phyloP scores from a whole-genome alignment of 2,888 invertebrate species.

The Agonopterix arenella region DNA sequence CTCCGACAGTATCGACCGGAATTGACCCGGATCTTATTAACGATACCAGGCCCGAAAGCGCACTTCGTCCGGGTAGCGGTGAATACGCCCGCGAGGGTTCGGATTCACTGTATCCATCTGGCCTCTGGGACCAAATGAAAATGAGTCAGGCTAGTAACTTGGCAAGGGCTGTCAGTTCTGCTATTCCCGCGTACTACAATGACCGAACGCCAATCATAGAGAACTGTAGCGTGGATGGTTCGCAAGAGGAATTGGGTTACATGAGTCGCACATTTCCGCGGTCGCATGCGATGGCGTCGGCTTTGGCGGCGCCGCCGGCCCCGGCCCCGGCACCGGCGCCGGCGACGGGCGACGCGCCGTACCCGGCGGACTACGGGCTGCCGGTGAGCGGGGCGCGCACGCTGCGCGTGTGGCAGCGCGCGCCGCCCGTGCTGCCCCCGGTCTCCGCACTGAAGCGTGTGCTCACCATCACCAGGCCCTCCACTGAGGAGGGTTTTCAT shows the following conservation, averaged over 20 bases:
- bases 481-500: conserved; percentile 94
- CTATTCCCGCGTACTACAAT: conserved; percentile 79
- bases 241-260: conserved; percentile 79
- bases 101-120: conserved; percentile 87
- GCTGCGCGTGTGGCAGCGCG: conserved; percentile 91
- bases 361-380: conserved; percentile 88
- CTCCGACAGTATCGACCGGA: conserved; percentile 83
- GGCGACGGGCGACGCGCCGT: conserved; percentile 62
- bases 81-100: conserved; percentile 86
- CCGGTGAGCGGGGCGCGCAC: conserved; percentile 84
- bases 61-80: conserved; percentile 80
- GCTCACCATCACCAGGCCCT: conserved; percentile 88
- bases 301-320: conserved; percentile 15
- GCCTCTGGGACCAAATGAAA: conserved; percentile 84
- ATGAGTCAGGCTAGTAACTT: conserved; percentile 70
- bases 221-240: conserved; percentile 75
- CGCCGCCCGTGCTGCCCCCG: conserved; percentile 90
- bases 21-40: conserved; percentile 92
- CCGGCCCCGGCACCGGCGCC: conserved; percentile 71
- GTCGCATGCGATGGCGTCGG: conserved; percentile 50
- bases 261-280: conserved; percentile 79
- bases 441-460: conserved; percentile 91
- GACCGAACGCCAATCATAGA: conserved; percentile 87
- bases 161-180: conserved; percentile 76
- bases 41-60: conserved; percentile 83